Evolutionary conservation across 2,888 invertebrate species (phyloP), one percentile per base, ranked within the genome.

Genomic region (Frankliniella intonsa): DNA sequence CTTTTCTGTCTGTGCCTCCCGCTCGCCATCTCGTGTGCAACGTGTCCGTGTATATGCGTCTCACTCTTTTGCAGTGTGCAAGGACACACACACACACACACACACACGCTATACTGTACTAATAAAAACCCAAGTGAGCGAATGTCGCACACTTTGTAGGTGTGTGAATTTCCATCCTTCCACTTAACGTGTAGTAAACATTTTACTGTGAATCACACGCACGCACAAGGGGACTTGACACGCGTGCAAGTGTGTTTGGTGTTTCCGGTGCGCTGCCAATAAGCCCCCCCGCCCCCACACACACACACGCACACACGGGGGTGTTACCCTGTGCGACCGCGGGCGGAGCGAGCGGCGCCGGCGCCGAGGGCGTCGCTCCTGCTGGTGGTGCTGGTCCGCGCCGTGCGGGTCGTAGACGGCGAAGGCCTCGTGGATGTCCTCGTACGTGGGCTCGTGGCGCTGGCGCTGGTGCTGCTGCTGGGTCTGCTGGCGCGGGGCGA

Each of bases 341-440:
- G 38, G 38, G 38, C 38, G 38, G 5, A 38, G 38, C 2, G 38
- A 38, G 5, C 38, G 38, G 3, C 38, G 38, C 38, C 38, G 38
- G 2, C 38, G 38, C 17, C 81, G 69, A n/a, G 9, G 62, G 55
- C 7, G 55, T 55, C 9, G 55, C 14, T 14, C 3, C 12, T 17
- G 14, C 55, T 55, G 55, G 55, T 55, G 55, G 2, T 17, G 55
- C 14, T 14, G 55, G 55, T 17, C 25, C n/a, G 22, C 22, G 81
- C 27, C 51, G 62, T 55, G 25, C 12, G 25, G 69, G 25, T 22
- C 69, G 55, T 55, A 55, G 17, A 55, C 38, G 76, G 22, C 69
- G 69, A 76, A 76, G 69, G 69, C 69, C 69, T n/a, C 69, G 69
- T 76, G 69, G 69, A 76, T 76, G 69, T 76, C 69, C 11, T 76